Evolutionary conservation across 2,113 vertebrate genomes (phyloP).

Genomic region (Machaerirhynchus nigripectus): DNA sequence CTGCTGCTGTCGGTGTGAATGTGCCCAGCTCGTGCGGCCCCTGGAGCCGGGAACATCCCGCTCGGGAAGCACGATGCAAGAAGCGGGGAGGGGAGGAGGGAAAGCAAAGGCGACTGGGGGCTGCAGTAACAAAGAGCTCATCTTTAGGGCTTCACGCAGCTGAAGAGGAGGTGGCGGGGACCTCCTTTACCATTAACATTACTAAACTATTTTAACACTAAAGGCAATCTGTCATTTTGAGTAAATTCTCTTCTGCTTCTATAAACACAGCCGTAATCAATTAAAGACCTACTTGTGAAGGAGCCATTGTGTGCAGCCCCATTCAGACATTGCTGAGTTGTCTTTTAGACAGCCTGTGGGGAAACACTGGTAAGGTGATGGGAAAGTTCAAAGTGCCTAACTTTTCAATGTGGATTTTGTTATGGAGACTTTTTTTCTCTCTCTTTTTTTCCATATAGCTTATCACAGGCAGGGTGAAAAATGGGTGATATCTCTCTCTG

Average conservation of each 20-base stretch:
- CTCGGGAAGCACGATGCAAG: neutral
- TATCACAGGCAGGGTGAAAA: slow-evolving; percentile 1
- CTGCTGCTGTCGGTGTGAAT: neutral
- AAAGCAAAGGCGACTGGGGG: neutral
- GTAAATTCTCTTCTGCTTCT: slow-evolving; percentile 79
- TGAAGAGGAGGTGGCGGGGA: slow-evolving; percentile 8
- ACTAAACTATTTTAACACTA: slow-evolving; percentile 63
- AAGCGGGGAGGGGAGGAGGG: neutral
- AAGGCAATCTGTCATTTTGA: slow-evolving; percentile 77
- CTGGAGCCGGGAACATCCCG: neutral
- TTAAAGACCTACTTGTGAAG: slow-evolving; percentile 77
- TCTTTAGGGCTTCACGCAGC: slow-evolving; percentile 1
- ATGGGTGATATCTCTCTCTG: neutral
- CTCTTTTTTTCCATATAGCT: neutral
- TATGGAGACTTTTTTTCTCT: slow-evolving; percentile 30
- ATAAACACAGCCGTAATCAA: slow-evolving; percentile 82
- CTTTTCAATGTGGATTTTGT: slow-evolving; percentile 68
- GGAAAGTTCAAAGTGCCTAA: slow-evolving; percentile 76
- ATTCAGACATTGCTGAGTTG: slow-evolving; percentile 70
- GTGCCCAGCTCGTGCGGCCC: neutral
- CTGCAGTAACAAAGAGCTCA: slow-evolving; percentile 29
- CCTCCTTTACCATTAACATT: slow-evolving; percentile 40
- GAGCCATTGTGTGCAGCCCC: slow-evolving; percentile 72
- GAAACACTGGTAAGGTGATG: slow-evolving; percentile 70
- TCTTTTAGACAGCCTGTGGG: slow-evolving; percentile 66